Evolutionary conservation across 2,113 vertebrate species (phyloP).

Genomic region (Physeter macrocephalus): DNA sequence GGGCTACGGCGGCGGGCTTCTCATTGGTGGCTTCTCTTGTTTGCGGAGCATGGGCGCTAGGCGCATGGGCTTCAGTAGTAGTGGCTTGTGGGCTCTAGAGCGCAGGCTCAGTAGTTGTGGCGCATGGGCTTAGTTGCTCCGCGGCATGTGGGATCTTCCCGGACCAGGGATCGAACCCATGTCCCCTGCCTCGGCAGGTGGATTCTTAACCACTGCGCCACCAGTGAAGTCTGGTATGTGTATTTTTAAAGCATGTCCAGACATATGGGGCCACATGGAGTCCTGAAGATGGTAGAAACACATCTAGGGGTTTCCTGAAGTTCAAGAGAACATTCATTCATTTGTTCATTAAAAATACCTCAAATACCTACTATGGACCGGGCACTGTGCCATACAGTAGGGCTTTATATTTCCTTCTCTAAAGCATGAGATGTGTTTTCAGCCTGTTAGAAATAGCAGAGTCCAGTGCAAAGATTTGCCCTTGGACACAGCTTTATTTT

Average conservation of each 20-base stretch:
- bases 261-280: not conserved
- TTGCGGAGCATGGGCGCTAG: too few relatives aligned
- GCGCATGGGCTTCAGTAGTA: too few relatives aligned
- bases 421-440: not conserved
- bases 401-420: not conserved
- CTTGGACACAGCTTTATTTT: not conserved
- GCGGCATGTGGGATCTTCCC: too few relatives aligned
- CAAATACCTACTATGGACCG: not conserved
- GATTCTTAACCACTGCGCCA: too few relatives aligned
- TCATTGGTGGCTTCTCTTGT: too few relatives aligned
- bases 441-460: not conserved
- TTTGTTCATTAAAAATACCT: not conserved
- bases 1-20: too few relatives aligned
- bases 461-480: not conserved
- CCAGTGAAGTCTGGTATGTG: too few relatives aligned
- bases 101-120: too few relatives aligned
- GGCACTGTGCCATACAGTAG: not conserved
- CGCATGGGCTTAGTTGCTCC: too few relatives aligned
- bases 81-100: too few relatives aligned
- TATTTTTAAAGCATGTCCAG: not conserved
- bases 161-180: accelerated
- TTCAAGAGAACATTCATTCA: not conserved
- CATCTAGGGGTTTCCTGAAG: not conserved
- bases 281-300: not conserved
- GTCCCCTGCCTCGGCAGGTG: accelerated